phyloP scores from a whole-genome alignment of 2,888 invertebrate species.

The Epicampocera succincta region DNA sequence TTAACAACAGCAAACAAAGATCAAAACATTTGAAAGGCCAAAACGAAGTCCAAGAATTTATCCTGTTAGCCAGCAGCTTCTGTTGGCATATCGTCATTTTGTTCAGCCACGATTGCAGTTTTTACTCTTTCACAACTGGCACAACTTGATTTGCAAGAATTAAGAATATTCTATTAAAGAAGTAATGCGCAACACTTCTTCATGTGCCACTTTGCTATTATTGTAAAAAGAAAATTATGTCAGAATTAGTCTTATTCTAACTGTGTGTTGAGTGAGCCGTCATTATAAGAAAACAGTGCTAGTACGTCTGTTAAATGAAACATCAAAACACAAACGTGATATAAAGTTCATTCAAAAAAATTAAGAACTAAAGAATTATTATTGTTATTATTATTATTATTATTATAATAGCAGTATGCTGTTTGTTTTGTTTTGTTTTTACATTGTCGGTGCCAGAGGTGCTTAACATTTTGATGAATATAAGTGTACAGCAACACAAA shows the following conservation, averaged over 20 bases:
- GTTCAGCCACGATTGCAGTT: neutral
- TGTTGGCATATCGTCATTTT: neutral
- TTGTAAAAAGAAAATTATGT: conserved; percentile 55
- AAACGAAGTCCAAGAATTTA: conserved; percentile 15
- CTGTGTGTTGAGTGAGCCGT: conserved; percentile 28
- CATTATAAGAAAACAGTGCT: conserved; percentile 1
- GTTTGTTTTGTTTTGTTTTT: neutral
- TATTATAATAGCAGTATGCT: conserved; percentile 8
- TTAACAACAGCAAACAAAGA: conserved; percentile 15
- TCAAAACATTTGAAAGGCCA: conserved; percentile 9
- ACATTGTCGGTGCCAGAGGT: conserved; percentile 29
- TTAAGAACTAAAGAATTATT: neutral
- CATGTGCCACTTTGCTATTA: conserved; percentile 19
- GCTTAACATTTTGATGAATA: no score
- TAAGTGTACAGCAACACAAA: no score
- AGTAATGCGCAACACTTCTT: conserved; percentile 9
- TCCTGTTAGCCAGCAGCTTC: conserved; percentile 45
- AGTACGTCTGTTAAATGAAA: neutral
- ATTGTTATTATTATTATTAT: no score
- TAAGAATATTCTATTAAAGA: conserved; percentile 5
- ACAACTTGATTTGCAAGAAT: conserved; percentile 40
- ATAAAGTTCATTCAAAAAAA: neutral
- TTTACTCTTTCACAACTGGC: conserved; percentile 8
- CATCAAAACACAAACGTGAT: neutral
- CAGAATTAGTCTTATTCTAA: conserved; percentile 53